These are phyloP conservation scores for Leptinotarsa undecemlineata DNA, from an alignment of 1,140 invertebrate genomes.

Conservation along the genomic window DNA sequence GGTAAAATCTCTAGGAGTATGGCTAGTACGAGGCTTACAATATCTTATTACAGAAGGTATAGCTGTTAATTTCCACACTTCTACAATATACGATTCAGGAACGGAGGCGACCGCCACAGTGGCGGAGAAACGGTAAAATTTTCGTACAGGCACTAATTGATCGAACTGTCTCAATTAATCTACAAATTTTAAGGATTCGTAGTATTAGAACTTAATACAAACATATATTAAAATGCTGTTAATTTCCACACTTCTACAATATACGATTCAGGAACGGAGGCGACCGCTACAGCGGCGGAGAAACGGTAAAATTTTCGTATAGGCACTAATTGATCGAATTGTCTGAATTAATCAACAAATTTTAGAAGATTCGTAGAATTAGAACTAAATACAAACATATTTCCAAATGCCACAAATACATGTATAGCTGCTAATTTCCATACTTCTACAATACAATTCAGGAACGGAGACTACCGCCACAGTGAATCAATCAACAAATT, in stretches of 20 bases:
- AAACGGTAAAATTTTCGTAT: not conserved
- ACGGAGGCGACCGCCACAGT: not conserved
- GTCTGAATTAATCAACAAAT: not conserved
- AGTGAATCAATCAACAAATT: not conserved
- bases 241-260: constrained; percentile 36
- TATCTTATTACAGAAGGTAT: constrained; percentile 40
- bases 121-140: not conserved
- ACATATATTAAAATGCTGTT: constrained; percentile 23
- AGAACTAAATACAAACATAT: not conserved
- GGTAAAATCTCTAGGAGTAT: constrained; percentile 31
- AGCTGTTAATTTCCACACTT: constrained; percentile 40
- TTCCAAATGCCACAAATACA: too few relatives aligned
- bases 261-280: constrained; percentile 23
- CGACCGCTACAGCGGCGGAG: not conserved
- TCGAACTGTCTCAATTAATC: not conserved
- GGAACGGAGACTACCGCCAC: too few relatives aligned
- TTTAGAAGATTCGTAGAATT: not conserved
- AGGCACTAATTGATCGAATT: not conserved
- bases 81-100: constrained; percentile 28
- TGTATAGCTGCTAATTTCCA: too few relatives aligned
- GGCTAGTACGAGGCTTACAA: constrained; percentile 22
- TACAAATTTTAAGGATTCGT: not conserved
- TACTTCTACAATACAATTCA: too few relatives aligned
- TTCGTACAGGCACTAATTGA: not conserved
- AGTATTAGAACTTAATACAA: not conserved